A percentile compares a stretch with the other conserved stretches of the same genome.
Conservation (phyloP, 2,113 vertebrate species). For the Corythornis cristatus region DNA sequence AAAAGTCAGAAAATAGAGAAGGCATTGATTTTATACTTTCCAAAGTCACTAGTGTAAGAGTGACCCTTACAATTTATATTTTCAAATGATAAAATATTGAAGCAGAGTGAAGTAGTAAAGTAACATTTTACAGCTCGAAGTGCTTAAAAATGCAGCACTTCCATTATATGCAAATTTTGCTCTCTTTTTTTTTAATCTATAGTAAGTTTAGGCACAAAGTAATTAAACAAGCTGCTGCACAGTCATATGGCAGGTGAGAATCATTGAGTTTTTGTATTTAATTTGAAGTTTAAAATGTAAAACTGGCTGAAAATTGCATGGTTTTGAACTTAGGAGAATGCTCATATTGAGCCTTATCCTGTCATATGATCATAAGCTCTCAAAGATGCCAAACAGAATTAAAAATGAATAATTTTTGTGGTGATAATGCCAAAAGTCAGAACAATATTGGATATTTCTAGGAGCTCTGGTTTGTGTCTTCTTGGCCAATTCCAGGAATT, state of each 20-base stretch:
- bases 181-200: not conserved
- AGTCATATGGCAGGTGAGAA: not conserved
- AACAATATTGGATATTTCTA: not conserved
- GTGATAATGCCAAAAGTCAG: not conserved
- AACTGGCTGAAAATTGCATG: not conserved
- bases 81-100: not conserved
- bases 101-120: not conserved
- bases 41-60: not conserved
- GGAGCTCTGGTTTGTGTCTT: not conserved
- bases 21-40: not conserved
- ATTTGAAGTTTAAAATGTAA: not conserved
- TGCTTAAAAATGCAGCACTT: not conserved
- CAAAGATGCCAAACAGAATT: not conserved
- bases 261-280: not conserved
- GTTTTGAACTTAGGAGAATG: not conserved
- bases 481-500: not conserved
- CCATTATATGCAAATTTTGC: not conserved
- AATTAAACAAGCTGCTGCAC: not conserved
- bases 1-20: not conserved
- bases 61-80: not conserved
- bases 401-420: not conserved
- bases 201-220: not conserved
- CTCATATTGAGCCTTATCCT: not conserved
- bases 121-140: not conserved
- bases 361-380: not conserved